Evolutionary conservation across 2,888 invertebrate genomes (phyloP).

Genomic region (Archips crataeganus): DNA sequence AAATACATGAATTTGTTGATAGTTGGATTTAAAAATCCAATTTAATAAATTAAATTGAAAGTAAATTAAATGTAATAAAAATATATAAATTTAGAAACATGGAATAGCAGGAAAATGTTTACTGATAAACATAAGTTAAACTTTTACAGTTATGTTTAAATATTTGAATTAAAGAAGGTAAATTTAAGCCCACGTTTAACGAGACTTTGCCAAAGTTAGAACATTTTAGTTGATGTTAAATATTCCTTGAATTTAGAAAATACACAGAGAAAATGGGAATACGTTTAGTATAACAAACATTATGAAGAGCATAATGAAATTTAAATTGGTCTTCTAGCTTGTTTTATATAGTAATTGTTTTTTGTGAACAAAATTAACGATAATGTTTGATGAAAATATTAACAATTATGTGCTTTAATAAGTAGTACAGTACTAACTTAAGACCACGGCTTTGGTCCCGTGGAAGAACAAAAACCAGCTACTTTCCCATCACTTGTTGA

Average conservation of each 20-base stretch:
- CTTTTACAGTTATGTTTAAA: background rate
- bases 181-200: background rate
- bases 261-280: background rate
- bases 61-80: background rate
- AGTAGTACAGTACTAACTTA: too few species aligned
- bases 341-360: too few species aligned
- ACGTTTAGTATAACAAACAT: background rate
- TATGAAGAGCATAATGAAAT: background rate
- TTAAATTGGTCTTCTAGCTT: background rate
- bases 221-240: background rate
- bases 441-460: too few species aligned
- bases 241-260: background rate
- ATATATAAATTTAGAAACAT: background rate
- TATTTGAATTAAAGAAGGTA: background rate
- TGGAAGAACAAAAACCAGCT: too few species aligned
- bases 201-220: background rate
- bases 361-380: too few species aligned
- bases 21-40: background rate
- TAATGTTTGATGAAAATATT: too few species aligned
- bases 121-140: background rate
- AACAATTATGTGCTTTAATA: too few species aligned
- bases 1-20: background rate
- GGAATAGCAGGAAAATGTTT: background rate
- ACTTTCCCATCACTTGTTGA: too few species aligned
- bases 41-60: too few species aligned